A percentile compares a stretch with the other conserved stretches of the same genome.
Evolutionary conservation across 2,888 invertebrate genomes (phyloP).

Genomic region (Adelognathus sp.): DNA sequence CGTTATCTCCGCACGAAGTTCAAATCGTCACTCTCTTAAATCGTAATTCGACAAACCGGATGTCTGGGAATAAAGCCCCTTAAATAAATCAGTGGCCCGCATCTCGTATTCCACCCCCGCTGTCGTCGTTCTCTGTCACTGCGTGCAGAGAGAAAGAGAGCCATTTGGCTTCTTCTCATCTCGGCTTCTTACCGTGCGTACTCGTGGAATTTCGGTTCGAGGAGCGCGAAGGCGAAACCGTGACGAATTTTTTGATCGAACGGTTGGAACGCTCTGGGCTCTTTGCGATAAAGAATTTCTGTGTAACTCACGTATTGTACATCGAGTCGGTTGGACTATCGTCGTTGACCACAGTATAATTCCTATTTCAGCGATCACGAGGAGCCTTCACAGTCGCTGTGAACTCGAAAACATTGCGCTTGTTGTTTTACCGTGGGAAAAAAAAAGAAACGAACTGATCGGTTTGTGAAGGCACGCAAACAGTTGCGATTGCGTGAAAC

Average conservation of each 20-base stretch:
- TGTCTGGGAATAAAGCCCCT: constrained; percentile 76
- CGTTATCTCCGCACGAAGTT: constrained; percentile 51
- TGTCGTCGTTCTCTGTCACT: constrained; percentile 49
- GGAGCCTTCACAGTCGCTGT: constrained; percentile 7
- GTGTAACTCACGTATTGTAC: constrained; percentile 35
- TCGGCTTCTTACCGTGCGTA: constrained; percentile 25
- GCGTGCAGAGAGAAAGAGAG: constrained; percentile 14
- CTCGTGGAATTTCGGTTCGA: constrained; percentile 41
- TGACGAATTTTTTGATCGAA: constrained; percentile 57
- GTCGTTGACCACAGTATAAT: neutral
- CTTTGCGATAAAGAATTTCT: neutral
- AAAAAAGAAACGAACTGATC: constrained; percentile 30
- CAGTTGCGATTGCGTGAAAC: constrained; percentile 25
- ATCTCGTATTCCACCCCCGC: constrained; percentile 76
- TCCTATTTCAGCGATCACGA: no score
- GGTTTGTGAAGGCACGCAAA: no score
- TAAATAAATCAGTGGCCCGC: constrained; percentile 80
- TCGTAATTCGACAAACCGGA: constrained; percentile 79
- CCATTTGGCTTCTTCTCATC: constrained; percentile 16
- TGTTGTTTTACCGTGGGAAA: neutral
- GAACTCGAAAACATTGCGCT: neutral
- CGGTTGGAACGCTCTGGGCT: neutral
- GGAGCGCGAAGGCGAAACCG: constrained; percentile 45
- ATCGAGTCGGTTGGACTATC: neutral
- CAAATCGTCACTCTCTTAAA: constrained; percentile 69